Percentiles rank a stretch among this genome's conserved stretches.
phyloP scores from a whole-genome alignment of 2,888 invertebrate species.

The Ceramica pisi region DNA sequence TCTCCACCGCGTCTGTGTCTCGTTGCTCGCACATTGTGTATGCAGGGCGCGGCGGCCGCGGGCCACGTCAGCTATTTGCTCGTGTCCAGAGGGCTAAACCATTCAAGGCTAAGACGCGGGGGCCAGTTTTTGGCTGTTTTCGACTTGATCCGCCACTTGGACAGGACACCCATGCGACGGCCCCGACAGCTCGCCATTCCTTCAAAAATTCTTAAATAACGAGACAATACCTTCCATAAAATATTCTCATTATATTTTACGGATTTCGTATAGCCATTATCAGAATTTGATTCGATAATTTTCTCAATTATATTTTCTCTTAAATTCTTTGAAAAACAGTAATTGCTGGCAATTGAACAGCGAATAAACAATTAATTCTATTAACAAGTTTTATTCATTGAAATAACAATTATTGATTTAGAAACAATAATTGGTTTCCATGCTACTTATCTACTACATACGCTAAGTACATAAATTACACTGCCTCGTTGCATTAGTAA shows the following conservation, averaged over 20 bases:
- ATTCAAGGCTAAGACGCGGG: slow-evolving; percentile 89
- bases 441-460: slow-evolving; percentile 66
- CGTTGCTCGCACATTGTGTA: slow-evolving; percentile 84
- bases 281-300: slow-evolving; percentile 57
- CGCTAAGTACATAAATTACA: slow-evolving; percentile 64
- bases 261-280: slow-evolving; percentile 56
- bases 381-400: slow-evolving; percentile 63
- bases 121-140: slow-evolving; percentile 89
- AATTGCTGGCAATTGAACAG: slow-evolving; percentile 63
- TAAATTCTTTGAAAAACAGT: slow-evolving; percentile 59
- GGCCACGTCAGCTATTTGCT: slow-evolving; percentile 91
- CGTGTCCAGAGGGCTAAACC: slow-evolving; percentile 90
- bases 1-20: slow-evolving; percentile 73
- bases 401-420: slow-evolving; percentile 61
- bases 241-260: slow-evolving; percentile 49
- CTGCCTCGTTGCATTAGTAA: slow-evolving; percentile 65
- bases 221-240: slow-evolving; percentile 55
- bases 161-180: slow-evolving; percentile 63
- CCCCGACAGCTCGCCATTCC: slow-evolving; percentile 60
- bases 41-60: slow-evolving; percentile 89
- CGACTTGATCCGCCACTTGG: slow-evolving; percentile 83
- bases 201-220: slow-evolving; percentile 57
- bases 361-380: slow-evolving; percentile 61
- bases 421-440: slow-evolving; percentile 65
- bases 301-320: slow-evolving; percentile 55